These are phyloP conservation scores for Microctenopoma steveboyesi DNA, from an alignment of 2,797 vertebrate species.

Conservation along the genomic window DNA sequence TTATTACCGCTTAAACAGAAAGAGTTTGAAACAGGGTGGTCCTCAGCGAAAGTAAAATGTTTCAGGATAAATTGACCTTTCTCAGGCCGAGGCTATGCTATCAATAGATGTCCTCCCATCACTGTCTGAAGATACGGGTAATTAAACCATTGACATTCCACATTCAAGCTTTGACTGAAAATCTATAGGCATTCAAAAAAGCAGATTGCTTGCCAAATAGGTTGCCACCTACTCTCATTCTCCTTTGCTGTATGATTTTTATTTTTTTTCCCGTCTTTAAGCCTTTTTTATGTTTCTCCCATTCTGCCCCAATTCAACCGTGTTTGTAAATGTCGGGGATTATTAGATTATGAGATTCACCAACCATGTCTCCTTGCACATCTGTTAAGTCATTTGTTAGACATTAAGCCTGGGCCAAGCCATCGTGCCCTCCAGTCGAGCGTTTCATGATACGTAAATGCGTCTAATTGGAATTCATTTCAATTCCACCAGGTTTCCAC, in stretches of 20 bases:
- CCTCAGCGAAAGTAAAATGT: conserved; percentile 51
- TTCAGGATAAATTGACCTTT: conserved; percentile 64
- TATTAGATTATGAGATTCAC: conserved; percentile 61
- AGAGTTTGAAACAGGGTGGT: conserved; percentile 3
- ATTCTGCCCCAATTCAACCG: conserved; percentile 17
- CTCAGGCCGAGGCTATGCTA: conserved; percentile 15
- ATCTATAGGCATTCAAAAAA: conserved; percentile 72
- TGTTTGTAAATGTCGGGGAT: conserved; percentile 36
- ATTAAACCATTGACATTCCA: conserved; percentile 69
- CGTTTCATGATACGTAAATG: conserved; percentile 52
- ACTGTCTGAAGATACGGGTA: conserved; percentile 52
- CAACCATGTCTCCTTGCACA: conserved; percentile 51
- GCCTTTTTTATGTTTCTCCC: not conserved
- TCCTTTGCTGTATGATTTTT: conserved; percentile 34
- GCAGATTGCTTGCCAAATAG: conserved; percentile 63
- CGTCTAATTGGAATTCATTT: conserved; percentile 69
- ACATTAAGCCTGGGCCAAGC: conserved; percentile 45
- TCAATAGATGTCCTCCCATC: conserved; percentile 66
- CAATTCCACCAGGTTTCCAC: conserved; percentile 90
- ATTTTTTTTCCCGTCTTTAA: conserved; percentile 16
- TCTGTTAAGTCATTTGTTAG: conserved; percentile 57
- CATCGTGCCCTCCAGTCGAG: conserved; percentile 55
- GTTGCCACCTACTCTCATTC: conserved; percentile 23
- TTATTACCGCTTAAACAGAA: conserved; percentile 27
- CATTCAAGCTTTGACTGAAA: conserved; percentile 66